Conservation (phyloP, 2,113 vertebrate genomes). For the Chaetodon trifascialis region DNA sequence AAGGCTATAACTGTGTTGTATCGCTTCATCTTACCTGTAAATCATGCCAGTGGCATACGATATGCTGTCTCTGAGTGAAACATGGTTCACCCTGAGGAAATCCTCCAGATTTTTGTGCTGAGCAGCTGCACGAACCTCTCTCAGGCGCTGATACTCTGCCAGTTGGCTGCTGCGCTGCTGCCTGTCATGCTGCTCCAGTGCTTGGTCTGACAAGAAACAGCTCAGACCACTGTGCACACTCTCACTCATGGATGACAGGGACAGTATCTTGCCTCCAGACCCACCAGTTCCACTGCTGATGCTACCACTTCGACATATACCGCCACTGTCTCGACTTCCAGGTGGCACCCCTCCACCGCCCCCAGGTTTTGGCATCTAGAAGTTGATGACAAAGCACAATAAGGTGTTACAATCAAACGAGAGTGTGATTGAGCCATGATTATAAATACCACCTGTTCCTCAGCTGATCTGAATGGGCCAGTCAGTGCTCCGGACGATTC, state of each 20-base stretch:
- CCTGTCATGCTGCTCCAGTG: conserved; percentile 86
- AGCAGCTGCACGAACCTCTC: conserved; percentile 89
- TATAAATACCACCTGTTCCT: neutral
- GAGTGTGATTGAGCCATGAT: neutral
- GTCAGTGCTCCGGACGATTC: neutral
- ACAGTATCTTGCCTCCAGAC: conserved; percentile 86
- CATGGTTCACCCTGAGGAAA: conserved; percentile 92
- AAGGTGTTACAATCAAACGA: neutral
- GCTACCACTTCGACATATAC: conserved; percentile 77
- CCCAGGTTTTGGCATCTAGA: conserved; percentile 76
- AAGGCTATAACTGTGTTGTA: neutral
- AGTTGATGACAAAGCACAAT: conserved; percentile 50
- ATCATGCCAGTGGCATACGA: conserved; percentile 90
- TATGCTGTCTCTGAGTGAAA: conserved; percentile 88
- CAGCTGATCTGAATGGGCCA: neutral
- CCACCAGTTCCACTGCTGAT: conserved; percentile 69
- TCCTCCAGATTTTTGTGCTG: conserved; percentile 93
- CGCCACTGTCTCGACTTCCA: conserved; percentile 52
- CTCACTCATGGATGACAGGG: conserved; percentile 91
- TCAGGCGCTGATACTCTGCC: conserved; percentile 88
- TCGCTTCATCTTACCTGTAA: conserved; percentile 88
- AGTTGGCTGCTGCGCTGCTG: conserved; percentile 84
- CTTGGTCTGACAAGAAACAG: conserved; percentile 89
- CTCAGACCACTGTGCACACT: conserved; percentile 90
- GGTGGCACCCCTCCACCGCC: conserved; percentile 58